Evolutionary conservation across 2,113 vertebrate species (phyloP).

Genomic region (Rhineura floridana): DNA sequence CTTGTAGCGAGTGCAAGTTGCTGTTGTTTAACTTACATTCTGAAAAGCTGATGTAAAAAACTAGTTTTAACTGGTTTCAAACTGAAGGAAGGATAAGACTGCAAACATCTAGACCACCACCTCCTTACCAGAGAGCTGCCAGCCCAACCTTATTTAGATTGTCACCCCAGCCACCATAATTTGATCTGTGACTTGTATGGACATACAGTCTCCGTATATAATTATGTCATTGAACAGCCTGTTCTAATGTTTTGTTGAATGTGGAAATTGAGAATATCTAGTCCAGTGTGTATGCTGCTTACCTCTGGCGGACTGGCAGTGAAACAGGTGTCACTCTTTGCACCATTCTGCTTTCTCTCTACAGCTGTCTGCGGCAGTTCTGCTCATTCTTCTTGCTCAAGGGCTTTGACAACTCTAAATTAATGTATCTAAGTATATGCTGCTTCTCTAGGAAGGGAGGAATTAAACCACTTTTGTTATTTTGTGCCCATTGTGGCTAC

Average conservation of each 20-base stretch:
- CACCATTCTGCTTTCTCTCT: constrained; percentile 62
- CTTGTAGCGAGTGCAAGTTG: no score
- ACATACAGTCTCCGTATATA: not conserved
- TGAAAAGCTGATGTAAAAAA: no score
- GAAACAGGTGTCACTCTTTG: constrained; percentile 70
- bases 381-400: constrained; percentile 72
- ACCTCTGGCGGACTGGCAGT: constrained; percentile 49
- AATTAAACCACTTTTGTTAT: constrained; percentile 42
- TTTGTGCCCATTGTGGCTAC: constrained; percentile 62
- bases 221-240: not conserved
- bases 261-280: constrained; percentile 11
- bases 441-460: constrained; percentile 64
- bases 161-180: no score
- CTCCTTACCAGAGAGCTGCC: no score
- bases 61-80: no score
- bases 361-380: constrained; percentile 72
- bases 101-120: no score
- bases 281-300: constrained; percentile 38
- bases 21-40: no score
- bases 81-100: no score
- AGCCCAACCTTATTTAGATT: no score
- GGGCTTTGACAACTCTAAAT: constrained; percentile 74
- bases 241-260: constrained; percentile 28
- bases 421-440: constrained; percentile 73
- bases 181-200: not conserved